phyloP scores from a whole-genome alignment of 2,797 vertebrate genomes.

The Scleropages formosus region DNA sequence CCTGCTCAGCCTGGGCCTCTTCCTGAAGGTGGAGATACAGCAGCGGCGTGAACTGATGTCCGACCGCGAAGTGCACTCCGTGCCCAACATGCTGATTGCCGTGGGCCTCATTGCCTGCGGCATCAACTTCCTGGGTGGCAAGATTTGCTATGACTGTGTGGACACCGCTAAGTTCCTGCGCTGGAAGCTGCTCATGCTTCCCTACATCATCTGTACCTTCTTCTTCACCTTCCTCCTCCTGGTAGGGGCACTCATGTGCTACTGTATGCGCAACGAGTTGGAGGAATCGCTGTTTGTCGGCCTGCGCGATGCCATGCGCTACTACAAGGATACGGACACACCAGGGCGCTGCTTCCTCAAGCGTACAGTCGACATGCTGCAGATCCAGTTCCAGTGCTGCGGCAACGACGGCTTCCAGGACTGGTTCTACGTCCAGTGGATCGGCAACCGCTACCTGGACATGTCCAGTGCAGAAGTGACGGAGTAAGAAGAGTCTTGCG shows the following conservation, averaged over 20 bases:
- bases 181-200: constrained; percentile 83
- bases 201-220: constrained; percentile 80
- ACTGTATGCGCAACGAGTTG: constrained; percentile 70
- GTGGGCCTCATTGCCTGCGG: constrained; percentile 77
- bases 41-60: constrained; percentile 81
- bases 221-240: constrained; percentile 83
- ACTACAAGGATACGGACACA: constrained; percentile 84
- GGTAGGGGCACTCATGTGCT: constrained; percentile 79
- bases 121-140: constrained; percentile 83
- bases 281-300: constrained; percentile 77
- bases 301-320: constrained; percentile 73
- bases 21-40: constrained; percentile 81
- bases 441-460: constrained; percentile 80
- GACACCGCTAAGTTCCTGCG: constrained; percentile 78
- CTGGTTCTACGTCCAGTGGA: constrained; percentile 89
- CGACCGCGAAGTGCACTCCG: constrained; percentile 68
- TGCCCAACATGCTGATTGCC: constrained; percentile 78
- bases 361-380: constrained; percentile 76
- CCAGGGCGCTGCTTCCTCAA: constrained; percentile 84
- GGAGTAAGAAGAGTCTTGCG: constrained; percentile 72
- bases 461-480: constrained; percentile 73
- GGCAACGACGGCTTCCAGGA: constrained; percentile 80
- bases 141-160: constrained; percentile 83
- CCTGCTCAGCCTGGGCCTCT: constrained; percentile 80
- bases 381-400: constrained; percentile 83